These are phyloP conservation scores for Lytechinus variegatus DNA, from an alignment of 35 echinoderm and acorn worm genomes.

Conservation along the genomic window DNA sequence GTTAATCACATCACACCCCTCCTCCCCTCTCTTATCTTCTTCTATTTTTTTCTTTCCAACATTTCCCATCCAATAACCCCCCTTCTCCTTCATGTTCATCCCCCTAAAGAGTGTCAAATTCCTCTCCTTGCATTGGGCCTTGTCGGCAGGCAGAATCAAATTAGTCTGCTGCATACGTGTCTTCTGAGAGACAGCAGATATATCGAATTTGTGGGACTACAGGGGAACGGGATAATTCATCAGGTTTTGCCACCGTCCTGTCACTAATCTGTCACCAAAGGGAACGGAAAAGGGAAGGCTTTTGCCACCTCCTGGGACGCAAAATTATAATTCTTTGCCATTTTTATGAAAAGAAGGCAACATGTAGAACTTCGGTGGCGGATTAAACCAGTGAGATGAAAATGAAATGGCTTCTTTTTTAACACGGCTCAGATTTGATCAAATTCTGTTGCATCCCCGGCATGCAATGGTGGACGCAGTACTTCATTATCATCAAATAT, in stretches of 20 bases:
- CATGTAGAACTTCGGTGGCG: not conserved
- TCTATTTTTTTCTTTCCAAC: not conserved
- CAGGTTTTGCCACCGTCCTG: not conserved
- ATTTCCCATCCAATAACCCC: not conserved
- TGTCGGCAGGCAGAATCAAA: not conserved
- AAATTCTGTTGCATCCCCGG: not conserved
- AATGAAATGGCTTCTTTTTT: not conserved
- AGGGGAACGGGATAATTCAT: not conserved
- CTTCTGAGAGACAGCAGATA: not conserved
- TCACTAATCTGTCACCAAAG: not conserved
- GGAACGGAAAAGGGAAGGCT: not conserved
- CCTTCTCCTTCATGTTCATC: not conserved
- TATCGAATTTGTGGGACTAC: not conserved
- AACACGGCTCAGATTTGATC: not conserved
- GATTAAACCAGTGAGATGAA: not conserved
- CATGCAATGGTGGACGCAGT: too few relatives aligned
- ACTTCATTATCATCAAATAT: not conserved
- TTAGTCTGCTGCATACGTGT: not conserved
- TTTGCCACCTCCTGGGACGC: not conserved
- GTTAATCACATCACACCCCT: too few relatives aligned
- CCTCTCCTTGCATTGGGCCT: not conserved
- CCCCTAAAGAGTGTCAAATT: not conserved
- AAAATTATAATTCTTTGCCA: not conserved
- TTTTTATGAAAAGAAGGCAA: not conserved
- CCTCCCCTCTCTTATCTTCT: not conserved